A percentile compares a stretch with the other conserved stretches of the same genome.
phyloP scores from a whole-genome alignment of 2,888 invertebrate genomes.

The Eurois occulta region DNA sequence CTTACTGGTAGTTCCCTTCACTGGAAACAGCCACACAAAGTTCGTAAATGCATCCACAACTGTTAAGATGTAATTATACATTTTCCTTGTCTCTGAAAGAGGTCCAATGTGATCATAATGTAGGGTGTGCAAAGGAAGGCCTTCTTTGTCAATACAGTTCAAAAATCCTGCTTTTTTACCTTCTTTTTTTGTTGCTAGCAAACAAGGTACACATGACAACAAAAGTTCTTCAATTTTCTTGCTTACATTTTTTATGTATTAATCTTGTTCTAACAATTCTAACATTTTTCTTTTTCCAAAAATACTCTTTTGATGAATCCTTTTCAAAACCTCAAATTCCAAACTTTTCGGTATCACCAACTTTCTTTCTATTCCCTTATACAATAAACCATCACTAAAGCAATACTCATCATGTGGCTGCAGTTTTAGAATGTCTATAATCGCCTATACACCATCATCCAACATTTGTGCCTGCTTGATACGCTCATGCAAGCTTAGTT shows the following conservation, averaged over 20 bases:
- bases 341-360: not conserved
- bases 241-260: not conserved
- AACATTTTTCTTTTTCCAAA: not conserved
- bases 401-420: not conserved
- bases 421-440: slow-evolving; percentile 36
- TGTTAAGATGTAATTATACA: too few relatives aligned
- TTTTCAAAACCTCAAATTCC: not conserved
- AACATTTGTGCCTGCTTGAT: slow-evolving; percentile 3
- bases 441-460: slow-evolving; percentile 29
- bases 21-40: slow-evolving; percentile 76
- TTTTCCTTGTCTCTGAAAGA: too few relatives aligned
- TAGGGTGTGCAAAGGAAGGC: too few relatives aligned
- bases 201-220: too few relatives aligned
- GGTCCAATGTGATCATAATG: too few relatives aligned
- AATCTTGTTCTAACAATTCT: not conserved
- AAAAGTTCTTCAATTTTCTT: too few relatives aligned
- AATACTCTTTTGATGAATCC: not conserved
- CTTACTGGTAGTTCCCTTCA: slow-evolving; percentile 64
- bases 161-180: too few relatives aligned
- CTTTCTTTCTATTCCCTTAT: not conserved
- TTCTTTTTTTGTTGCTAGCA: too few relatives aligned
- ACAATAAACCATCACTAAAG: not conserved
- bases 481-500: slow-evolving; percentile 10
- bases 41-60: slow-evolving; percentile 65
- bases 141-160: too few relatives aligned